These are phyloP conservation scores for Dascyllus trimaculatus DNA, from an alignment of 2,113 vertebrate genomes.

Conservation along the genomic window DNA sequence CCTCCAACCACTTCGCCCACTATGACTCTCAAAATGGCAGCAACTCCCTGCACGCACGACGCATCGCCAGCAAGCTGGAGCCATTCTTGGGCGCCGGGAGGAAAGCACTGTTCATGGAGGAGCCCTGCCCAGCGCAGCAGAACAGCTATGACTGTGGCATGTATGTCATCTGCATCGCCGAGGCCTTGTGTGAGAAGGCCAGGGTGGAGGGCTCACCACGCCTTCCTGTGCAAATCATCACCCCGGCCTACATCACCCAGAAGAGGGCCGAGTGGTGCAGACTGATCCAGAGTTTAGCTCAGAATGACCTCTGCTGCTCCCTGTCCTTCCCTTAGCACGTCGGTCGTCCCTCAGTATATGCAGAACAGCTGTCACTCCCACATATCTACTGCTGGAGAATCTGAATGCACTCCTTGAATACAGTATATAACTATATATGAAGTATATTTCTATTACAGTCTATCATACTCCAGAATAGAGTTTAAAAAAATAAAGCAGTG, in stretches of 20 bases:
- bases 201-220: conserved; percentile 73
- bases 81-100: conserved; percentile 85
- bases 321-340: conserved; percentile 51
- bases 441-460: conserved; percentile 55
- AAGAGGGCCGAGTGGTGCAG: conserved; percentile 92
- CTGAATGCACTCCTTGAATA: conserved; percentile 63
- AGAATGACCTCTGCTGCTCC: conserved; percentile 78
- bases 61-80: conserved; percentile 90
- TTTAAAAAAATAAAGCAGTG: conserved; percentile 30
- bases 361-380: conserved; percentile 42
- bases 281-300: conserved; percentile 88
- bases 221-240: conserved; percentile 87
- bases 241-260: conserved; percentile 91
- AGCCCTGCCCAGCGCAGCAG: conserved; percentile 92
- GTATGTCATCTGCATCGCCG: conserved; percentile 95
- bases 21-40: conserved; percentile 94
- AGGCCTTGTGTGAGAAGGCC: conserved; percentile 89
- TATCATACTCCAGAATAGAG: conserved; percentile 20
- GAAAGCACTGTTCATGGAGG: conserved; percentile 88
- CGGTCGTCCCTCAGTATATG: conserved; percentile 11
- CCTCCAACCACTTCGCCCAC: conserved; percentile 89
- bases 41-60: conserved; percentile 90
- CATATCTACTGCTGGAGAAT: conserved; percentile 62
- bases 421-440: conserved; percentile 46
- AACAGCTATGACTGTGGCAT: conserved; percentile 99